These are phyloP conservation scores for Pimephales promelas DNA, from an alignment of 2,113 vertebrate genomes.

Conservation along the genomic window DNA sequence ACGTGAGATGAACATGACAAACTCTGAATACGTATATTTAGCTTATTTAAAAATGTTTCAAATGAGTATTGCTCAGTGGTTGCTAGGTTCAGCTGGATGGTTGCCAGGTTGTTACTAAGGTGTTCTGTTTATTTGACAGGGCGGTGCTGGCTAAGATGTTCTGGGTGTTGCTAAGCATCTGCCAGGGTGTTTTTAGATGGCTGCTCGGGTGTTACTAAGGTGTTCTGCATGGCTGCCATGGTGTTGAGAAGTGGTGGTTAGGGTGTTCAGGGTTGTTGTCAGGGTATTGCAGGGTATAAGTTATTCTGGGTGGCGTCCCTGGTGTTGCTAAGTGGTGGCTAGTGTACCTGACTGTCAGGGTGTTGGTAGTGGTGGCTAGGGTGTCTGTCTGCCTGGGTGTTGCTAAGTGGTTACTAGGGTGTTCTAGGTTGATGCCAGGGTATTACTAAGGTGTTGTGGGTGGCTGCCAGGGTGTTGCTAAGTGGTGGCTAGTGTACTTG, in stretches of 20 bases:
- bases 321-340: background rate
- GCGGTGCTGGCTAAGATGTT: background rate
- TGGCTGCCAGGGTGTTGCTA: background rate
- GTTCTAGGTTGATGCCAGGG: background rate
- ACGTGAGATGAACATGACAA: background rate
- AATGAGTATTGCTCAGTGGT: background rate
- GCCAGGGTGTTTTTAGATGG: background rate
- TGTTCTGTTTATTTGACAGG: background rate
- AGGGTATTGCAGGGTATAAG: background rate
- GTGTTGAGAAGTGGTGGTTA: background rate
- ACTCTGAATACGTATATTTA: background rate
- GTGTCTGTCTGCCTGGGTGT: background rate
- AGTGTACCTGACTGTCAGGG: background rate
- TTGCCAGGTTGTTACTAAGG: background rate
- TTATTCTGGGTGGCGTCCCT: background rate
- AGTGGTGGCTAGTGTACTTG: too few species aligned
- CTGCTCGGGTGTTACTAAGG: background rate
- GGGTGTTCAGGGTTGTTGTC: background rate
- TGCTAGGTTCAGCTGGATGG: background rate
- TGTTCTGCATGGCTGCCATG: background rate
- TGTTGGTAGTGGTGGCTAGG: background rate
- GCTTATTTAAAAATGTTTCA: background rate
- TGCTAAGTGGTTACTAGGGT: background rate
- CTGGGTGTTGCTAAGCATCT: background rate
- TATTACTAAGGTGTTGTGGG: background rate